Evolutionary conservation across 2,797 vertebrate genomes (phyloP), one percentile per base, ranked within the genome.

Genomic region (Gymnoscopelus braueri): DNA sequence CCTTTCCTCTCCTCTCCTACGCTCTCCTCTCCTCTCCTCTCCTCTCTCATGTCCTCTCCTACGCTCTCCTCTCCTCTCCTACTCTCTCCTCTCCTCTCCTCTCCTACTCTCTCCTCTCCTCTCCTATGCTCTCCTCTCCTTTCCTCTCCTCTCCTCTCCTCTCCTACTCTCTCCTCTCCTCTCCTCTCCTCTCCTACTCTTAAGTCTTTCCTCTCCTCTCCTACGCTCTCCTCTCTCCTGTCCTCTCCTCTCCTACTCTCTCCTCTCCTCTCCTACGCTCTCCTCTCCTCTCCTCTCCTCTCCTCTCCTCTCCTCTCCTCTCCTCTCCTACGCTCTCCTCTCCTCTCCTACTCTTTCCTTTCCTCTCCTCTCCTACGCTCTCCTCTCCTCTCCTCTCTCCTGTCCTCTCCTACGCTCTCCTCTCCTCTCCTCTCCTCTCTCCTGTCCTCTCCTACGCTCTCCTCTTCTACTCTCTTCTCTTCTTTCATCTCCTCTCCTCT

Each of bases 401-500:
- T 10, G 0, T 83, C 15, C 60, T 48, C 3, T 12, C 39, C 44
- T 12, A 24, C 3, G 58, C 9, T 53, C 24, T 52, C 19, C 57
- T 1, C 57, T 2, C 8, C 3, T 10, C 0, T 24, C 80, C 0
- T 3, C 63, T 83, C 72, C 79, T 82, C 79, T 79, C 69, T n/a
- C n/a, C 67, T 56, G 53, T 63, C 77, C 74, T 61, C 69, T 71
- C 0, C 39, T 71, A 64, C 63, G n/a, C 70, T 66, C 39, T 69
- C 69, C 84, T 89, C 83, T n/a, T n/a, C 73, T 78, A 88, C 84
- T 80, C 86, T 85, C 83, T 83, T 66, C 11, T 62, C 13, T 13
- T 7, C 1, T 24, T 19, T 15, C 19, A 48, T 49, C 4, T 7
- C 44, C 47, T 13, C 58, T 2, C 39, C 3, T 11, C 5, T 5